Evolutionary conservation across 2,113 vertebrate genomes (phyloP).

Genomic region (Procapra przewalskii): DNA sequence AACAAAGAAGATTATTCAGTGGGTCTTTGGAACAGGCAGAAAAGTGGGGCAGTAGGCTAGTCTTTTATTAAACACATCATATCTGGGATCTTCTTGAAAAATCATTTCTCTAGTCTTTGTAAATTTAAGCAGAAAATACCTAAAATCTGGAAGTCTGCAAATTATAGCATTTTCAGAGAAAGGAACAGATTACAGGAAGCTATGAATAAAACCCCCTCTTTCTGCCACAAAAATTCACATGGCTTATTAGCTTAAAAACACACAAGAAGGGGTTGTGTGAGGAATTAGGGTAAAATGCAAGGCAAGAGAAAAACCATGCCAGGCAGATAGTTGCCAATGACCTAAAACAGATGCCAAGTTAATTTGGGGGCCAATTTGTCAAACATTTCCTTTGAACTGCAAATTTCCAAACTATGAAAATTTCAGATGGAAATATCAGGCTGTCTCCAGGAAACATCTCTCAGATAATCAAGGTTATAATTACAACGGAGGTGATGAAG

Average conservation of each 20-base stretch:
- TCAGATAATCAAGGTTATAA: conserved; percentile 21
- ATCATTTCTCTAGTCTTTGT: background rate
- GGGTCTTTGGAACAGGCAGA: background rate
- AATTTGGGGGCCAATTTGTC: conserved; percentile 32
- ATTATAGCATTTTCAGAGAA: background rate
- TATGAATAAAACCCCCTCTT: background rate
- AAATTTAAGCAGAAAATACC: background rate
- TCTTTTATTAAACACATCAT: conserved; percentile 32
- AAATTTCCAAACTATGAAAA: conserved; percentile 19
- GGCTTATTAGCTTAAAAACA: conserved; percentile 21
- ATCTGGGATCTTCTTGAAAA: background rate
- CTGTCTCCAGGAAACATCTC: background rate
- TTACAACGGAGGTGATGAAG: background rate
- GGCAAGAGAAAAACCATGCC: background rate
- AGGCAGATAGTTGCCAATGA: conserved; percentile 10
- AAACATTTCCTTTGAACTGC: conserved; percentile 28
- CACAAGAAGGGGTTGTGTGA: background rate
- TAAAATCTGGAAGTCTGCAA: background rate
- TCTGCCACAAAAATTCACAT: background rate
- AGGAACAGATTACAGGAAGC: background rate
- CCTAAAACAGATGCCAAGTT: conserved; percentile 10
- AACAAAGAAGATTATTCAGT: conserved; percentile 54
- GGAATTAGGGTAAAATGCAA: background rate
- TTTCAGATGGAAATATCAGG: background rate
- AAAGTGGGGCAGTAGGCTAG: conserved; percentile 33